Base-by-base conservation (phyloP, 2,888 invertebrate species). In the Tholera decimalis region DNA sequence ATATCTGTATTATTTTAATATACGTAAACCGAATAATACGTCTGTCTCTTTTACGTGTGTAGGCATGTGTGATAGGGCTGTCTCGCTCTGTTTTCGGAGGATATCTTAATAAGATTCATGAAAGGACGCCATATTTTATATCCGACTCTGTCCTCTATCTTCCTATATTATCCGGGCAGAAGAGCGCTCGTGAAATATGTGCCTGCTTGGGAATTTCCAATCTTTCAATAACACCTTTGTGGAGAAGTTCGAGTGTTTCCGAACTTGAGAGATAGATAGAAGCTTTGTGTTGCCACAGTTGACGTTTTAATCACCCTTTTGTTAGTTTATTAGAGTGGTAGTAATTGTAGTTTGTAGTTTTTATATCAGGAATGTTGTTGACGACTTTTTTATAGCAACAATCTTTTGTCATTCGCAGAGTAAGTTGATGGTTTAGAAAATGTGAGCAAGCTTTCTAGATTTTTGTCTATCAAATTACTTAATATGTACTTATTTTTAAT, bases 51-150 rank as follows among this genome's bases (percentile, higher is more conserved):
- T 90, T 85, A n/a, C 69, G 35, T 83, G 28, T 35, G 9, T 0
- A 4, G 2, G 61, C 66, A 73, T 78, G 64, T 70, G 24, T 49
- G 70, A 84, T 90, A 82, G 84, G 84, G 84, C 75, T 80, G 69
- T 93, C 94, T 81, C 90, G 77, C 79, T 95, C 94, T 69, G 92
- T 96, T 96, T 96, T 96, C 92, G 95, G 94, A 95, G 96, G 97
- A 97, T 97, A 97, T 97, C 97, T 97, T 97, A 97, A 97, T 97
- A 97, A 97, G 97, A 97, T 97, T 97, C 97, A 97, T 97, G 97
- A 97, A 97, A 97, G 97, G 97, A 96, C 96, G 96, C 97, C 97
- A 97, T 97, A 97, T 97, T 97, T 97, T 97, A 97, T 97, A 96
- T 96, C 96, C 96, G 96, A 96, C 94, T 96, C 93, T 94, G 95